phyloP scores from a whole-genome alignment of 30 jellyfish, hydroid and myxozoan genomes.

The Hydractinia symbiolongicarpus region DNA sequence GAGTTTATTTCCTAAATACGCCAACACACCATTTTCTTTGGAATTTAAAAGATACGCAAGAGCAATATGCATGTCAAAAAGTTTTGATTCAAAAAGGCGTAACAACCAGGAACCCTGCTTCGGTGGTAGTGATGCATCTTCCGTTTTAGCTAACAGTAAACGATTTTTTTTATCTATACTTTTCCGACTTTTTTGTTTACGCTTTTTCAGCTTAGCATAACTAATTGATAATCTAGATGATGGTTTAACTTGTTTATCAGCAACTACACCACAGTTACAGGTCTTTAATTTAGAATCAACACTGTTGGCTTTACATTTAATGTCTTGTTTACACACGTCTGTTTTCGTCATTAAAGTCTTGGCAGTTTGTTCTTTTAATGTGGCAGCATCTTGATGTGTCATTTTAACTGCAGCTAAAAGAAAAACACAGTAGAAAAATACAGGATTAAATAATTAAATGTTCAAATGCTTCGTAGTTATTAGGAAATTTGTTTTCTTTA shows the following conservation, averaged over 20 bases:
- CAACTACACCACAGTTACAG: not conserved
- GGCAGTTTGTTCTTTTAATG: too few relatives aligned
- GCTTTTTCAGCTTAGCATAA: constrained; percentile 29
- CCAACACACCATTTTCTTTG: constrained; percentile 90
- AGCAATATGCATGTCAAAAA: constrained; percentile 94
- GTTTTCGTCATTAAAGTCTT: too few relatives aligned
- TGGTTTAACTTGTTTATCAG: constrained; percentile 7
- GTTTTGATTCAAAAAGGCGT: constrained; percentile 87
- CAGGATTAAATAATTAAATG: too few relatives aligned
- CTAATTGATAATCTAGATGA: constrained; percentile 38
- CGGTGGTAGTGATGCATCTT: constrained; percentile 67
- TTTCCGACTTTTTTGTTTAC: constrained; percentile 34
- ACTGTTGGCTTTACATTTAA: too few relatives aligned
- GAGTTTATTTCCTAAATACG: constrained; percentile 88
- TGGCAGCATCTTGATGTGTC: too few relatives aligned
- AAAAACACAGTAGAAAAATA: too few relatives aligned
- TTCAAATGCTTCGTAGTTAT: too few relatives aligned
- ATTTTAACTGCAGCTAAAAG: too few relatives aligned
- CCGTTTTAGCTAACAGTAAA: constrained; percentile 36
- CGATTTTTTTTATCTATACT: constrained; percentile 38
- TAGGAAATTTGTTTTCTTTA: too few relatives aligned
- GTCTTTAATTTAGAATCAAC: too few relatives aligned
- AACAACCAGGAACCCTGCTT: constrained; percentile 90
- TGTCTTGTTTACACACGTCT: too few relatives aligned
- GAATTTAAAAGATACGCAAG: constrained; percentile 85